A percentile compares a stretch with the other conserved stretches of the same genome.
phyloP scores from a whole-genome alignment of 2,113 vertebrate genomes.

The Spea bombifrons region DNA sequence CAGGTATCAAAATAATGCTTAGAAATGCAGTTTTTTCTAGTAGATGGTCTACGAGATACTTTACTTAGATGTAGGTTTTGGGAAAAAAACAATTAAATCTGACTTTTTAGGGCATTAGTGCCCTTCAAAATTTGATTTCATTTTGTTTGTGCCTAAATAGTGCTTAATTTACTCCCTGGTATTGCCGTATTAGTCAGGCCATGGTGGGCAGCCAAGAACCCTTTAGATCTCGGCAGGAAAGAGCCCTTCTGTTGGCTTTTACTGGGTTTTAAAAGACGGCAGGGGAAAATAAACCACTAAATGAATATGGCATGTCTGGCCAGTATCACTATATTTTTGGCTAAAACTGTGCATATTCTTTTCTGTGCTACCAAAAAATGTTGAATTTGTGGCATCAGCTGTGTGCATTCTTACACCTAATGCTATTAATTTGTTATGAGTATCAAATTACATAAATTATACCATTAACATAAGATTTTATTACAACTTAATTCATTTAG shows the following conservation, averaged over 20 bases:
- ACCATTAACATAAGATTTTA: too few species aligned
- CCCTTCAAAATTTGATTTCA: slow-evolving; percentile 29
- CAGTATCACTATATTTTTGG: slow-evolving; percentile 23
- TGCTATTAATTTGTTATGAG: too few species aligned
- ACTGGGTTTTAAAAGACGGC: slow-evolving; percentile 37
- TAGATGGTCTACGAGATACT: too few species aligned
- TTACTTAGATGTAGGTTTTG: too few species aligned
- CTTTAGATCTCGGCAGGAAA: slow-evolving; percentile 41
- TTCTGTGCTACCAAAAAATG: slow-evolving; percentile 21
- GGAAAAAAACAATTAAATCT: too few species aligned
- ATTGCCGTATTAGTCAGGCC: slow-evolving; percentile 36
- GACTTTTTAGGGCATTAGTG: too few species aligned
- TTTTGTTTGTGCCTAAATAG: slow-evolving; percentile 41
- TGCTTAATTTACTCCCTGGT: slow-evolving; percentile 28
- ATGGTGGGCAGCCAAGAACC: slow-evolving; percentile 37
- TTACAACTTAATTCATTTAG: too few species aligned
- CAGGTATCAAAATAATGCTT: too few species aligned
- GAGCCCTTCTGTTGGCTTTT: slow-evolving; percentile 29
- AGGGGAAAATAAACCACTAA: slow-evolving; percentile 42
- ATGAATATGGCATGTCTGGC: slow-evolving; percentile 29
- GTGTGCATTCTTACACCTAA: slow-evolving; percentile 8
- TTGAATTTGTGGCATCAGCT: slow-evolving; percentile 25
- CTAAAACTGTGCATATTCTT: not conserved
- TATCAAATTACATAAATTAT: too few species aligned
- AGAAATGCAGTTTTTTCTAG: too few species aligned